Evolutionary conservation across 23 tunicate species (phyloP).

Genomic region (Halocynthia aurantium): DNA sequence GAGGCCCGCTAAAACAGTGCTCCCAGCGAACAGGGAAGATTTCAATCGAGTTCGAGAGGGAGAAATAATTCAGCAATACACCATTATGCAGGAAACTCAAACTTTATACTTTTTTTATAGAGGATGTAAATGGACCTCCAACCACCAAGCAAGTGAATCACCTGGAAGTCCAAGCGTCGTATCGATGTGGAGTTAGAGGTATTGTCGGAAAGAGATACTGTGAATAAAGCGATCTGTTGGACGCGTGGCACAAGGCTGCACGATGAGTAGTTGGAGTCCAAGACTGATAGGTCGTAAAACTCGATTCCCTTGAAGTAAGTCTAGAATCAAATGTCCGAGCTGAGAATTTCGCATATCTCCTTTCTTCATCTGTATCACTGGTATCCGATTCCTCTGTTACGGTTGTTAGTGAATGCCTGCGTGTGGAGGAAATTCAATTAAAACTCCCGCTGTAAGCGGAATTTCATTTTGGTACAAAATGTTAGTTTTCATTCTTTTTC

Average conservation of each 20-base stretch:
- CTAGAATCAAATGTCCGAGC: constrained; percentile 23
- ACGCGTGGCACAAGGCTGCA: too few species aligned
- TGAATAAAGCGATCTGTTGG: background rate
- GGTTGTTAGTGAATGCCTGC: constrained; percentile 22
- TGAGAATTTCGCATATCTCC: constrained; percentile 20
- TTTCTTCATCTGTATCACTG: background rate
- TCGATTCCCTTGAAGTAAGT: constrained; percentile 21
- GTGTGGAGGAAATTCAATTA: too few species aligned
- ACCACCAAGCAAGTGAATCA: background rate
- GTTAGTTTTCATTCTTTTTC: too few species aligned
- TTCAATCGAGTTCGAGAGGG: too few species aligned
- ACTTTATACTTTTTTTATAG: too few species aligned
- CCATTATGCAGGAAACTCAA: too few species aligned
- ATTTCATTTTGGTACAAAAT: too few species aligned
- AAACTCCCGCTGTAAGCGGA: too few species aligned
- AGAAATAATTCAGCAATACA: too few species aligned
- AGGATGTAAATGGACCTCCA: too few species aligned
- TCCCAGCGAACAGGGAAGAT: too few species aligned
- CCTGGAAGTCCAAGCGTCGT: constrained; percentile 9
- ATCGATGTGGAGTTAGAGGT: background rate
- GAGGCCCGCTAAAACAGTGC: too few species aligned
- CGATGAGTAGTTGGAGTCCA: background rate
- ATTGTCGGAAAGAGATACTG: background rate
- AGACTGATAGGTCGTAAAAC: constrained; percentile 12
- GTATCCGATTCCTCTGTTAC: constrained; percentile 25